Evolutionary conservation across 2,888 invertebrate species (phyloP), one percentile per base, ranked within the genome.

Genomic region (Hecatera dysodea): DNA sequence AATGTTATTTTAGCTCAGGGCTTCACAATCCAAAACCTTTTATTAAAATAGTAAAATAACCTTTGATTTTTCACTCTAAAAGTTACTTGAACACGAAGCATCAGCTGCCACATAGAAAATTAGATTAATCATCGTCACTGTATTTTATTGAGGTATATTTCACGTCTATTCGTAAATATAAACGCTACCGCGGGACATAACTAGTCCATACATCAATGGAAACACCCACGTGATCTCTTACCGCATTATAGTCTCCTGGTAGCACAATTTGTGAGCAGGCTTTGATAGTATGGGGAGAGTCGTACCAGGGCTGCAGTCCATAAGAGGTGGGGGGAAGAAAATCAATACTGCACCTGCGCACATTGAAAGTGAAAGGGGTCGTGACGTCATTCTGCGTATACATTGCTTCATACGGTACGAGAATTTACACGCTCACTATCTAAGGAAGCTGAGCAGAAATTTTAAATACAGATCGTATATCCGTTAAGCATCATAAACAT

Each of bases 341-440:
- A 77, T 73, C 73, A 24, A 77, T 77, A 60, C 12, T 29, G 22
- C 67, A 22, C 27, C 68, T 46, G 69, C 73, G 73, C 53, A 48
- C 22, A 48, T 48, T 71, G 70, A 70, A 77, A 77, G 46, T 60
- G 60, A 70, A 73, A 70, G 71, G 71, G 60, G 33, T 17, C 19
- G 17, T 48, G 78, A 50, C 55, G 60, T 60, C 55, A 78, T 27
- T 44, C 5, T 27, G 17, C 60, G 27, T 9, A 19, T 27, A 44
- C 71, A 61, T 44, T 44, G 36, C 44, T 36, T 44, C 36, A 27
- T 50, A 74, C 78, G 71, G 29, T 11, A 73, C 78, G 73, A 60
- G 27, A 73, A 55, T 69, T 33, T 68, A 42, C 15, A 27, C 17
- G 50, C 22, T 36, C 12, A 19, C 15, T 48, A 6, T 12, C 5